Conservation (phyloP, 2,113 vertebrate species). For the Prolemur simus region DNA sequence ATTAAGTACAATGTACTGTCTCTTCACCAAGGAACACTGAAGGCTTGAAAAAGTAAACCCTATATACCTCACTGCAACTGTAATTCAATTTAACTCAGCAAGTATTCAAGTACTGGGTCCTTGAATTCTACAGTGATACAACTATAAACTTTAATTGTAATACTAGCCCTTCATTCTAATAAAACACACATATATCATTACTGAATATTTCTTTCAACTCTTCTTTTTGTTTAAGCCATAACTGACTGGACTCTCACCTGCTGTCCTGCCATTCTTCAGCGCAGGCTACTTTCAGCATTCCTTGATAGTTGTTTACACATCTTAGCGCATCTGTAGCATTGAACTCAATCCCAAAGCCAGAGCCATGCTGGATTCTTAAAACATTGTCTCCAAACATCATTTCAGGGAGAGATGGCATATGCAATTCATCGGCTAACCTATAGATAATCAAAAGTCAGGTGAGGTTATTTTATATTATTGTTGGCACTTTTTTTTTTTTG, state of each 20-base stretch:
- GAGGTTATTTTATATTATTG: neutral
- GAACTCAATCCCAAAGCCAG: conserved; percentile 95
- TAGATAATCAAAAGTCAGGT: conserved; percentile 12
- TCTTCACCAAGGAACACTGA: neutral
- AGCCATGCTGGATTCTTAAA: conserved; percentile 91
- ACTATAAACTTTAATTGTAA: neutral
- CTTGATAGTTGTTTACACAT: conserved; percentile 94
- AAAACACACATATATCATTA: neutral
- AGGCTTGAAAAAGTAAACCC: neutral
- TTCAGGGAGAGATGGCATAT: conserved; percentile 96
- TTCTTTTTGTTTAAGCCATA: neutral
- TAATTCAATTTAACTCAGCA: neutral
- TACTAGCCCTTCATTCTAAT: neutral
- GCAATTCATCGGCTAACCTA: conserved; percentile 94
- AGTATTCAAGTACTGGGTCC: neutral
- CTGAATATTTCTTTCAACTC: neutral
- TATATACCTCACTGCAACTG: neutral
- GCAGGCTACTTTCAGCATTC: conserved; percentile 96
- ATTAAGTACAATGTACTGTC: neutral
- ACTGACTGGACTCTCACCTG: conserved; percentile 82
- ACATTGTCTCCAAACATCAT: conserved; percentile 99
- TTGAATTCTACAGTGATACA: neutral
- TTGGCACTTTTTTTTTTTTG: no score
- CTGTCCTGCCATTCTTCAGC: conserved; percentile 98
- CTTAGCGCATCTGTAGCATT: conserved; percentile 95